phyloP scores from a whole-genome alignment of 1,140 invertebrate species.

The Cherax quadricarinatus region DNA sequence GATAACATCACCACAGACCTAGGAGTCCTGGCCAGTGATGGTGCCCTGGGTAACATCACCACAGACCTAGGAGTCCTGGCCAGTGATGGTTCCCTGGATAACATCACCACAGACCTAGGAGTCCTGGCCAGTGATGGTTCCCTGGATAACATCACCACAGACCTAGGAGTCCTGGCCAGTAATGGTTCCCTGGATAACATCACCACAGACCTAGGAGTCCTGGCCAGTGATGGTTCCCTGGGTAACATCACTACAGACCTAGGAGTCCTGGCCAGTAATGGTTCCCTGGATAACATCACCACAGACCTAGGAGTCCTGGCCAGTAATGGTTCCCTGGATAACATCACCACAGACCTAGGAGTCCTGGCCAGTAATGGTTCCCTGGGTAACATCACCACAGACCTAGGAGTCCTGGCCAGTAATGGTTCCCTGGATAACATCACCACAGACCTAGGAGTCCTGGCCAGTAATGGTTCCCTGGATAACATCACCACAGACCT shows the following conservation, averaged over 20 bases:
- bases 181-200: neutral
- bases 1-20: neutral
- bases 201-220: neutral
- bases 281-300: neutral
- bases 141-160: no score
- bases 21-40: no score
- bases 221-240: no score
- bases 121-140: no score
- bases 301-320: no score
- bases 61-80: neutral
- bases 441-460: no score
- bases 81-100: neutral
- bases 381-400: neutral
- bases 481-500: neutral
- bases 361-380: neutral
- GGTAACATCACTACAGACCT: no score
- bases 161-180: neutral
- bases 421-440: no score
- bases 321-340: no score
- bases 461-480: neutral
- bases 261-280: neutral
- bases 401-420: no score
- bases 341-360: no score
- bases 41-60: no score
- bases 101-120: neutral